Base-by-base conservation (phyloP, 2,113 vertebrate genomes). In the Gobiocypris rarus region DNA sequence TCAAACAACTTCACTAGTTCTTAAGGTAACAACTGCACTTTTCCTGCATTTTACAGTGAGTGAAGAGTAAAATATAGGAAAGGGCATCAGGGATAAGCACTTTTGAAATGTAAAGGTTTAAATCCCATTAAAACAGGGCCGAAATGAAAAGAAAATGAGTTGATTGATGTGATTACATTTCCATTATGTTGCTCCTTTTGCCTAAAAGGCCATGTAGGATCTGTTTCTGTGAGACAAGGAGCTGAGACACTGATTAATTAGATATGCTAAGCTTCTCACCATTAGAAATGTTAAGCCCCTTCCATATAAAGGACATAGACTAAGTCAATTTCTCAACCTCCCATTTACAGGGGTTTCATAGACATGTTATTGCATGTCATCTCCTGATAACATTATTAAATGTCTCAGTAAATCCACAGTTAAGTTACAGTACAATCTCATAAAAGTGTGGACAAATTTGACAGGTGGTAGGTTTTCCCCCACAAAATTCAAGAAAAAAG, bases 81-180 rank as follows among this genome's bases (percentile, higher is more conserved):
- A 75, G 70, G 58, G 43, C 70, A 69, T 54, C n/a, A 28, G 58
- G 59, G 56, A 84, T 67, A 61, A 67, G 58, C 69, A 45, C 76
- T 75, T 84, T 86, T 86, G 69, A 86, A 84, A 84, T 81, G 76
- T 80, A 81, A 81, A 81, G 69, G 82, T 83, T 58, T 75, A 81
- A 87, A 84, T 75, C 82, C 59, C 24, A 75, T 87, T 85, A 83
- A 58, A 81, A 83, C 19, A n/a, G 80, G 81, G 41, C 19, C 41
- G 45, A 75, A 67, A 48, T 77, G 19, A 24, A 26, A 22, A 38
- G 86, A 48, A 81, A 84, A 84, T 84, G 17, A 87, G 58, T 75
- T 87, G 86, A 87, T 84, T 87, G 82, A 84, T 87, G 86, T 75
- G 85, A 83, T 80, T 70, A 41, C 71, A 67, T 79, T 84, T 75